Base-by-base conservation (phyloP, 2,113 vertebrate species). In the Cairina moschata region DNA sequence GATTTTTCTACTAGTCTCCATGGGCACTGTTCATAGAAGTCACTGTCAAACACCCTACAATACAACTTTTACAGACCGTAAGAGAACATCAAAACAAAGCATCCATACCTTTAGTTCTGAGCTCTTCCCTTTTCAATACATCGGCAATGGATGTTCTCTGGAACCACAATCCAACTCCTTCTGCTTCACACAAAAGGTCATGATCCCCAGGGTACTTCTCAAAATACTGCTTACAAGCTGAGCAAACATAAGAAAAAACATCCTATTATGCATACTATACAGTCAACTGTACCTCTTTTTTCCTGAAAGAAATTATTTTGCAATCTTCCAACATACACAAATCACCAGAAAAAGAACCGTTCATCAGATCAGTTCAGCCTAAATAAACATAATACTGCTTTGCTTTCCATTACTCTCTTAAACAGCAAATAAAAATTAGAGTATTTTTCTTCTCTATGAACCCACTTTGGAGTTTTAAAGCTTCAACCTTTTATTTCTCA, bases 191-290 rank as follows among this genome's bases (percentile, higher is more conserved):
- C 40, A 99, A 96, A 56, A 99, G 94, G 48, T 98, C 97, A 48
- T 88, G 91, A 90, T 99, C 97, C 66, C 75, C 98, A 72, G 99
- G 98, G 68, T 99, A 98, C 83, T 98, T 98, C 75, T 98, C 96
- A 85, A 99, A 96, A 89, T 99, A 99, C 7, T 98, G 98, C 91
- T 97, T 97, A 97, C 99, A 99, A 96, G 98, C 99, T 99, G 84
- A 78, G 91, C 36, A 97, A 96, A 97, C 5, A 95, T 11, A 97
- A 79, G 50, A 80, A 96, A 88, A 87, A 9, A 0, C 13, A 23
- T 31, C 12, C 0, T 23, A 38, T 42, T 63, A 79, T 5, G 62
- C 11, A 72, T 3, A 46, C 6, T 29, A 42, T 3, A 75, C 15
- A 36, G 14, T 81, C 8, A 4, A 5, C 3, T n/a, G 6, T 67